Base-by-base conservation (phyloP, 1,140 invertebrate species). In the Macrobrachium rosenbergii region DNA sequence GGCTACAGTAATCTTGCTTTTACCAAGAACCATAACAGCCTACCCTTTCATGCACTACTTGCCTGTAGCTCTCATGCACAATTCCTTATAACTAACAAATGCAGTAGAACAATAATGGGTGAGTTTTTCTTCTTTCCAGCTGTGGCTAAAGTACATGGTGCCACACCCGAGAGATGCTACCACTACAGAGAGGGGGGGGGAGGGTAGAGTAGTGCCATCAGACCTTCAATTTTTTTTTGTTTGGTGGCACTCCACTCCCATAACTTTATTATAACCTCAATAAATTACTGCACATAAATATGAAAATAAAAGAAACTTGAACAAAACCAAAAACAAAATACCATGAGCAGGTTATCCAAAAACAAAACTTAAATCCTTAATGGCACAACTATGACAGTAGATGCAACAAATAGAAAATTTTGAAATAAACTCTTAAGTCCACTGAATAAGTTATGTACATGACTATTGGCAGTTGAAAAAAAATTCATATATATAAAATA, bases 341-440 rank as follows among this genome's bases (percentile, higher is more conserved):
- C 82, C 79, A 81, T 81, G 79, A 81, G 79, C 79, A 81, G 79
- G 72, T 28, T 75, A 82, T 82, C 45, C 67, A 76, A 83, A 59
- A 76, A 75, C 69, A 76, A 75, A 72, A 83, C 69, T 76, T 83
- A 62, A 75, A 76, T 83, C 83, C 77, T 60, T 80, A 79, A 86
- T 86, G 83, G 83, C 83, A 86, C 83, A 86, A 86, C 83, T 86
- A 86, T 72, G 63, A 86, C 77, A 69, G 60, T 73, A 73, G 77
- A 77, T 78, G 76, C 83, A 86, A 86, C 83, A 86, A 86, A 86
- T 86, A 86, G 83, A 86, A 43, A 86, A 86, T 86, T 86, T 86
- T 80, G 83, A 79, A 73, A 86, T 86, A 86, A 86, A 86, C 83
- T 86, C 77, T 80, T 67, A 83, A 80, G 72, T 63, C 76, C 79